phyloP scores from a whole-genome alignment of 1,140 invertebrate genomes.

The Ceratosolen fusciceps region DNA sequence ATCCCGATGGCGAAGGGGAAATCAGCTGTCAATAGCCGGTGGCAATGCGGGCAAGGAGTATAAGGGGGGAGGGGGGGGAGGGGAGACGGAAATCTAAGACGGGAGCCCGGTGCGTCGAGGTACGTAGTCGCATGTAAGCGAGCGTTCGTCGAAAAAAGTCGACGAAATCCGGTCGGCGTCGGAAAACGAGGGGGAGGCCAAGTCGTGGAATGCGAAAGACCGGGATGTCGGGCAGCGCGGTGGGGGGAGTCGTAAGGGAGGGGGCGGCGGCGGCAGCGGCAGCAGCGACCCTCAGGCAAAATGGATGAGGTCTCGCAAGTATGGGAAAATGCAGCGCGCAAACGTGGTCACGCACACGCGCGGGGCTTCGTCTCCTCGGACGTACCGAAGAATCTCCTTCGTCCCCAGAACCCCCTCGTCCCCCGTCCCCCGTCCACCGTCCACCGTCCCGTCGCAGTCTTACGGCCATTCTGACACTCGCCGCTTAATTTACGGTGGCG shows the following conservation, averaged over 20 bases:
- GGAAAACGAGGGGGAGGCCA: background rate
- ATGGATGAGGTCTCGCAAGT: conserved; percentile 16
- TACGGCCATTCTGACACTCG: background rate
- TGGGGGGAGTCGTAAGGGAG: background rate
- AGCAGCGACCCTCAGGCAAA: background rate
- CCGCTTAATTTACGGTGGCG: conserved; percentile 15
- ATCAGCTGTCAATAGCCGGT: conserved; percentile 17
- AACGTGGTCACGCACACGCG: conserved; percentile 8
- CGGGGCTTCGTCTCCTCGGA: background rate
- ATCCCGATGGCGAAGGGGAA: background rate
- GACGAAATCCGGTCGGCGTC: conserved; percentile 15
- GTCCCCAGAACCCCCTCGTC: background rate
- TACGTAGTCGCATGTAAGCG: background rate
- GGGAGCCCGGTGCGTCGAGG: too few relatives aligned
- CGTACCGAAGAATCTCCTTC: background rate
- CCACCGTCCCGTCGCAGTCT: background rate
- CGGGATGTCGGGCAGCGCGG: background rate
- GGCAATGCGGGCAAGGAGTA: too few relatives aligned
- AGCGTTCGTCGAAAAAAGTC: background rate
- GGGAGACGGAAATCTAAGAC: background rate
- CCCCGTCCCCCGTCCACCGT: background rate
- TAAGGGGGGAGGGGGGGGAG: too few relatives aligned
- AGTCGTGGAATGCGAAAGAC: too few relatives aligned
- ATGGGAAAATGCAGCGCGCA: conserved; percentile 7
- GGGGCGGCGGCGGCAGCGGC: too few relatives aligned